Evolutionary conservation across 2,113 vertebrate genomes (phyloP), one percentile per base, ranked within the genome.

Genomic region (Piprites chloris): DNA sequence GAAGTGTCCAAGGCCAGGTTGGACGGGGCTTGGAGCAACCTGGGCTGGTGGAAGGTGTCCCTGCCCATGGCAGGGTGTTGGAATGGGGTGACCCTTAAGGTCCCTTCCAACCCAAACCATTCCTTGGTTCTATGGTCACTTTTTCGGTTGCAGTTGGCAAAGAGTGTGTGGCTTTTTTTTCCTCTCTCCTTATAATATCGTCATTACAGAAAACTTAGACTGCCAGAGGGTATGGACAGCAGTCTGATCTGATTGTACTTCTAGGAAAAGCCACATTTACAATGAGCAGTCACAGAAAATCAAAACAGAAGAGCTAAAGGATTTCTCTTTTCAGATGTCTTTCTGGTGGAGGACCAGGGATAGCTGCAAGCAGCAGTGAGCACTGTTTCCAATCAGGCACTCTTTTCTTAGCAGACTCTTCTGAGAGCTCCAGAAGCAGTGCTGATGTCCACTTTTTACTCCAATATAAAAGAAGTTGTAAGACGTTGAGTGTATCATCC

Each of bases 401-500:
- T 69, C 26, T 7, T 62, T 85, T 78, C 61, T 30, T 74, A 59
- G 37, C 20, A 42, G 73, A 42, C 33, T 42, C 47, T 26, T 39
- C 69, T 66, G 32, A 22, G 39, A 22, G 28, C 26, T 66, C 24
- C 52, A 75, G 50, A 58, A 85, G 23, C 27, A 37, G 65, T 23
- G 37, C 11, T n/a, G 18, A 13, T 56, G 9, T 28, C 41, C 33
- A 5, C 14, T 28, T 68, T 65, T 35, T 28, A 41, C 18, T 72
- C 9, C 3, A 27, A 14, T n/a, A 32, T 6, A 41, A 27, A 62
- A 68, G 23, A 10, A 22, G 14, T 16, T 75, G 23, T 32, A 22
- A 69, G 56, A 56, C 3, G 0, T 18, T 33, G 28, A 68, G 2
- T 39, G 39, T 12, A 26, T 84, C 0, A 0, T 82, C 33, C n/a